Evolutionary conservation across 2,797 vertebrate genomes (phyloP).

Genomic region (Coendou prehensilis): DNA sequence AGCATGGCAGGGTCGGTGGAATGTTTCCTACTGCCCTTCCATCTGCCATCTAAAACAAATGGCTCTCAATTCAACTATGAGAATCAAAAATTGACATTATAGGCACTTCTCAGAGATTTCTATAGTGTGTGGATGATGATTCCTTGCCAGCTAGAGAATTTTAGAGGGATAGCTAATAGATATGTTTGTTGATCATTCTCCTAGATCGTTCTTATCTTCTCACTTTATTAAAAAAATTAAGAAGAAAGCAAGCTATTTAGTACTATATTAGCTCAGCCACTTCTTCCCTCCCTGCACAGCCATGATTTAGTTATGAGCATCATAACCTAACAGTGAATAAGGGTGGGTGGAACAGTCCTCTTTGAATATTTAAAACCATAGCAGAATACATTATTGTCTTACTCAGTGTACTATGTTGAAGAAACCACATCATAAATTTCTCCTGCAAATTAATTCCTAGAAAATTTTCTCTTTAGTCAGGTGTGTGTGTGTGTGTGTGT

Average conservation of each 20-base stretch:
- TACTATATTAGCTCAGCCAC: neutral
- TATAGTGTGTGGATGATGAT: neutral
- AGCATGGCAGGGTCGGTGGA: no score
- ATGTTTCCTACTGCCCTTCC: neutral
- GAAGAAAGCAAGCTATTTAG: neutral
- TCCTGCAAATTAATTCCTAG: slow-evolving; percentile 31
- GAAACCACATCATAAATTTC: slow-evolving; percentile 20
- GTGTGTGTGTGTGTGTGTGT: neutral
- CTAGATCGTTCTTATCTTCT: neutral
- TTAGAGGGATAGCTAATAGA: neutral
- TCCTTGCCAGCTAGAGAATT: slow-evolving; percentile 23
- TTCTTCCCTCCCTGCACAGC: neutral
- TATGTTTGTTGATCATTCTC: neutral
- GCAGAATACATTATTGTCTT: neutral
- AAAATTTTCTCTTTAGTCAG: neutral
- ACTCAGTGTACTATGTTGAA: neutral
- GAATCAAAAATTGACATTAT: neutral
- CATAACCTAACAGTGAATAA: neutral
- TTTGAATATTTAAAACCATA: neutral
- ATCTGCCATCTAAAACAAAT: neutral
- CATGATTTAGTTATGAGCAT: neutral
- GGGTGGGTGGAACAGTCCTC: neutral
- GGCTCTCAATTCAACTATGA: neutral
- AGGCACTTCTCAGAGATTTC: neutral
- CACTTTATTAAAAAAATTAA: neutral